A percentile compares a stretch with the other conserved stretches of the same genome.
Conservation (phyloP, 2,888 invertebrate genomes). For the Hermaeophaga mercurialis region DNA sequence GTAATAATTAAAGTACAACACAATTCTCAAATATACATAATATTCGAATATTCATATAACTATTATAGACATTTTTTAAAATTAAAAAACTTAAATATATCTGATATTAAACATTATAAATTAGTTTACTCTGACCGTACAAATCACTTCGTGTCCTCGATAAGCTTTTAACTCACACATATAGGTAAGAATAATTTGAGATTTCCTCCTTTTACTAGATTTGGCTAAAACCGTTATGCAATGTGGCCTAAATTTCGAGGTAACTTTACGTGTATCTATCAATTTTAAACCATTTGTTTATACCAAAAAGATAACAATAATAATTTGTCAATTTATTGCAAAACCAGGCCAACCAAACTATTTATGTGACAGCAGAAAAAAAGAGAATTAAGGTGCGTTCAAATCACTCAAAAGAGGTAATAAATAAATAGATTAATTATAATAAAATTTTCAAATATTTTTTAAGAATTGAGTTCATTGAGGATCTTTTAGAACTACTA, state of each 20-base stretch:
- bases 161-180: constrained; percentile 3
- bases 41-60: too few species aligned
- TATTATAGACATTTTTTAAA: too few species aligned
- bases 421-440: too few species aligned
- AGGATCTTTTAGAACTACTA: too few species aligned
- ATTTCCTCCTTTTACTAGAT: constrained; percentile 13
- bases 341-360: background rate
- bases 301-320: background rate
- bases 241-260: constrained; percentile 13
- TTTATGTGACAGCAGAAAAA: too few species aligned
- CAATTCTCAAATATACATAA: too few species aligned
- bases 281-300: constrained; percentile 8
- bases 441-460: too few species aligned
- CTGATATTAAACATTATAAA: background rate
- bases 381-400: too few species aligned
- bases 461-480: too few species aligned
- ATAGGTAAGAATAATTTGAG: background rate
- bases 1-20: too few species aligned
- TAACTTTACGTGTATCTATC: constrained; percentile 7
- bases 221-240: constrained; percentile 1
- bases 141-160: constrained; percentile 1
- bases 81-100: too few species aligned
- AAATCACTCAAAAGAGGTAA: too few species aligned
- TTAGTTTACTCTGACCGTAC: background rate
- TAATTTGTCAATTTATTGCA: constrained; percentile 4